Evolutionary conservation across 1,140 invertebrate species (phyloP).

Genomic region (Reticulitermes speratus): DNA sequence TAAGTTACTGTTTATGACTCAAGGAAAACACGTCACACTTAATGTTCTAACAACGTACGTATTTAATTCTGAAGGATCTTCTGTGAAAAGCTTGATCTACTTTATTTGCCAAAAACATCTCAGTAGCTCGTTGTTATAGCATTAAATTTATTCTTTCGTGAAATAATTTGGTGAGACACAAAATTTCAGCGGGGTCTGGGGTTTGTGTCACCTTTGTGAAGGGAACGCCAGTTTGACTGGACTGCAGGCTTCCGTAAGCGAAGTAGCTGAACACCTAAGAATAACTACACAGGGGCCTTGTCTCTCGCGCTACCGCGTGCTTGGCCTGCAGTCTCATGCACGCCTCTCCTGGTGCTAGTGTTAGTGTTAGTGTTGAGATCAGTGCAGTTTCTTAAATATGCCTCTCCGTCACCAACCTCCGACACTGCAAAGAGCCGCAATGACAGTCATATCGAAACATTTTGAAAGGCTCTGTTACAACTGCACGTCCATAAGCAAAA

Average conservation of each 20-base stretch:
- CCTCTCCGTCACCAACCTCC: slow-evolving; percentile 35
- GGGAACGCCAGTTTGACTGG: background rate
- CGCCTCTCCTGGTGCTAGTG: background rate
- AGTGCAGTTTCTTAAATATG: slow-evolving; percentile 26
- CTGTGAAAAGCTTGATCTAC: too few relatives aligned
- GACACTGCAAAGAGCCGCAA: slow-evolving; percentile 29
- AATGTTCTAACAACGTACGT: too few relatives aligned
- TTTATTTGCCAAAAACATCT: too few relatives aligned
- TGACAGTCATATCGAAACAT: slow-evolving; percentile 32
- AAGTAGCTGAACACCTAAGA: background rate
- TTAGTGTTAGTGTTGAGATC: background rate
- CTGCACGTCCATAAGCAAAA: slow-evolving; percentile 31
- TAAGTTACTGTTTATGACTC: too few relatives aligned
- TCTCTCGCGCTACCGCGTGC: background rate
- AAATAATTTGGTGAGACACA: too few relatives aligned
- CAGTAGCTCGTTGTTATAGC: too few relatives aligned
- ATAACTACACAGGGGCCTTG: background rate
- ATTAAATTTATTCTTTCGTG: too few relatives aligned
- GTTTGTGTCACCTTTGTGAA: too few relatives aligned
- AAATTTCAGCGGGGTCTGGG: too few relatives aligned
- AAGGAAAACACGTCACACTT: too few relatives aligned
- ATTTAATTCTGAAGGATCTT: too few relatives aligned
- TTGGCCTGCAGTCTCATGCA: background rate
- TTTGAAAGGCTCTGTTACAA: slow-evolving; percentile 39
- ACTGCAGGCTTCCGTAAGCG: background rate